Evolutionary conservation across 2,113 vertebrate species (phyloP), one percentile per base, ranked within the genome.

Genomic region (Acinonyx jubatus): DNA sequence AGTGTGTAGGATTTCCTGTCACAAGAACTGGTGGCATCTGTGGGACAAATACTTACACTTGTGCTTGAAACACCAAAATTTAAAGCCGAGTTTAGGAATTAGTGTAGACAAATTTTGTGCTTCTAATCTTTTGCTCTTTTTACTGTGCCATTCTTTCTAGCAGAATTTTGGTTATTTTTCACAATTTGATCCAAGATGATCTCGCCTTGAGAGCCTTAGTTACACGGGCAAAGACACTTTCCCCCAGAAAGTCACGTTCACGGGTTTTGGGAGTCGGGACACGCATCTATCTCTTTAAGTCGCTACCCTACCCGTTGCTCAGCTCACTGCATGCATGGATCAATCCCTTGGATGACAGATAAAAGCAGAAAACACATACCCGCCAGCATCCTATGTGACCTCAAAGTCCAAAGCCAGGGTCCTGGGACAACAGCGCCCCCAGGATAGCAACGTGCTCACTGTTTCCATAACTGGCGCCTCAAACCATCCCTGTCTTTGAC

Each of bases 401-500:
- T 63, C 33, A 13, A 16, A 48, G 18, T 7, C 45, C 45, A 16
- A 71, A 66, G 1, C n/a, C 9, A 23, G 14, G 11, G 23, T 19
- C 18, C 21, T 5, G 14, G 48, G 21, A 52, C n/a, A 61, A 23
- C 25, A 41, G 19, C 0, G 38, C 14, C 16, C 21, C 48, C 15
- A 41, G 45, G 2, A 38, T 0, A 5, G 52, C 0, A 4, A 0
- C 9, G 0, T 1, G 11, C 45, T 9, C 86, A 4, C 52, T 48
- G 0, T 19, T 33, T 84, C 76, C 4, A 6, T 16, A 63, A 16
- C 4, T 5, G 5, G 7, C 5, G 41, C 27, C 36, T 45, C 25
- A 19, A 11, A 21, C 6, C 36, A 61, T 19, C 21, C 48, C 27
- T 3, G 38, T 33, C 52, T 57, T 76, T 27, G 83, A 23, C 38